Evolutionary conservation across 2,888 invertebrate species (phyloP).

Genomic region (Himalopsyche anomala): DNA sequence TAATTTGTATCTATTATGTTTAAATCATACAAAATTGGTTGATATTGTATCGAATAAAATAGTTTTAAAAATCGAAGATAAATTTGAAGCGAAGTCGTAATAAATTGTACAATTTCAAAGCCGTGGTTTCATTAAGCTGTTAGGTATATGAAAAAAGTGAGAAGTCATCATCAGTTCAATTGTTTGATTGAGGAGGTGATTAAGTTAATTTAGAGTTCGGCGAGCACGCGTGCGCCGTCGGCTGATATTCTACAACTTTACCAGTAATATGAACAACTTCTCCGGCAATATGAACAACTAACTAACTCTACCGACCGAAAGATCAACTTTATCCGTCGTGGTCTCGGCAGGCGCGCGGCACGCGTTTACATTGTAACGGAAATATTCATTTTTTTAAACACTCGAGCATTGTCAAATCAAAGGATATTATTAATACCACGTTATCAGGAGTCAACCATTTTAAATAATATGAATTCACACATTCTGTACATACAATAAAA

Average conservation of each 20-base stretch:
- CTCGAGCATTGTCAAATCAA: background rate
- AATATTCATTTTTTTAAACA: background rate
- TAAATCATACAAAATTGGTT: too few species aligned
- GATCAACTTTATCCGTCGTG: background rate
- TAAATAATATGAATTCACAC: too few species aligned
- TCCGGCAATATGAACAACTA: too few species aligned
- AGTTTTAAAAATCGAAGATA: too few species aligned
- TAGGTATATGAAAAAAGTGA: constrained; percentile 53
- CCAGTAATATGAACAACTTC: too few species aligned
- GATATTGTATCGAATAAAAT: too few species aligned
- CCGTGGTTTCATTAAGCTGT: constrained; percentile 62
- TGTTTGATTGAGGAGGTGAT: constrained; percentile 62
- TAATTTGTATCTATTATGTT: too few species aligned
- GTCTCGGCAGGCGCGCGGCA: background rate
- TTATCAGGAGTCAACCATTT: too few species aligned
- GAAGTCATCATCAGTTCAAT: constrained; percentile 64
- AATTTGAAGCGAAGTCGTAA: background rate
- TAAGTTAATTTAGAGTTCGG: constrained; percentile 53
- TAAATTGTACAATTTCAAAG: constrained; percentile 3
- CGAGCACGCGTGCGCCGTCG: constrained; percentile 41
- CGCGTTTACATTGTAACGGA: constrained; percentile 17
- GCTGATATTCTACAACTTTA: background rate
- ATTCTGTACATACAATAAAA: too few species aligned
- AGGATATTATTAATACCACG: background rate
- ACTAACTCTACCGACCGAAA: too few species aligned